Base-by-base conservation (phyloP, 2,888 invertebrate species). In the Isoperla grammatica region DNA sequence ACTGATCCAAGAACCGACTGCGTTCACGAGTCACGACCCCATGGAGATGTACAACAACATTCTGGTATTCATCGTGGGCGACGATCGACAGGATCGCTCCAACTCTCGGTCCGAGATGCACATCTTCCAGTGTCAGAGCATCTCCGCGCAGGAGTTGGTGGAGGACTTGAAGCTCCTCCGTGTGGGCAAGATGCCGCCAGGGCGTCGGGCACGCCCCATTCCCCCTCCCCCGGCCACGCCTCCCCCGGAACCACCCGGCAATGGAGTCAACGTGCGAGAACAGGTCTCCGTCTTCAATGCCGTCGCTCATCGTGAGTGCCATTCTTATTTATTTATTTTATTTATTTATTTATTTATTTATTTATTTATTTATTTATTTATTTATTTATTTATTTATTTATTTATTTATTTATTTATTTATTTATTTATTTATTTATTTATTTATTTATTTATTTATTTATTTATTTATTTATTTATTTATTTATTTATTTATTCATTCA, bases 31-130 rank as follows among this genome's bases (percentile, higher is more conserved):
- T 63, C 88, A 90, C 56, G 96, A 97, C 76, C 92, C 94, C 4
- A 91, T 93, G 76, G 98, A 99, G 77, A 86, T 96, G 72, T 99
- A 98, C 81, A 98, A 98, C 79, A 99, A 99, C 77, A 94, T 99
- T 72, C 81, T 99, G 70, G 91, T 99, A 35, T 99, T 99, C 78
- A 94, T 96, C 67, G 95, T 98, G 64, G 85, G 86, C 5, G 90
- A 84, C 64, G 86, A 80, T 63, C 72, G 75, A n/a, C 71, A 70
- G 53, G 58, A 60, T 15, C 42, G 65, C 46, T 50, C 59, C 9
- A 79, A 80, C 46, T 82, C 83, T 61, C 80, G 84, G 48, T 84
- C 94, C 3, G 98, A 99, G 80, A 96, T 99, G 88, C 99, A 99
- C 78, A 98, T 99, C 73, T 90, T 90, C 78, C 95, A 94, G 82